phyloP scores from a whole-genome alignment of 2,888 invertebrate genomes.

The Dione juno region DNA sequence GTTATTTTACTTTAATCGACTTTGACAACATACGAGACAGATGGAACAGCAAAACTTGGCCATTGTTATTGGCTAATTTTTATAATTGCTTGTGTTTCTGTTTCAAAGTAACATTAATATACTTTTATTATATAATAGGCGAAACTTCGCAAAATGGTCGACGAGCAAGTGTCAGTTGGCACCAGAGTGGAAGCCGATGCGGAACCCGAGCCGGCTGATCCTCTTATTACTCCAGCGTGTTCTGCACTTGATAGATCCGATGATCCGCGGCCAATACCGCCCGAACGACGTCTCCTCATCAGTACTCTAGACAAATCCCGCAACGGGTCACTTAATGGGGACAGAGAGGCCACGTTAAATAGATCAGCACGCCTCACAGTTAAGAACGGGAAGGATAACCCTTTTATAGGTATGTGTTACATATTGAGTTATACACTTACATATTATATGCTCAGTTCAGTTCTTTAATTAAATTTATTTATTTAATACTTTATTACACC shows the following conservation, averaged over 20 bases:
- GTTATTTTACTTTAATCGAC: conserved; percentile 23
- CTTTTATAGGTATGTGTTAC: conserved; percentile 68
- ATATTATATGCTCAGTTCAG: no score
- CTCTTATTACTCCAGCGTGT: conserved; percentile 81
- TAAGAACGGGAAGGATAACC: conserved; percentile 80
- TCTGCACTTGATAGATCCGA: conserved; percentile 70
- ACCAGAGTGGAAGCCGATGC: conserved; percentile 83
- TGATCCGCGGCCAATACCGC: conserved; percentile 69
- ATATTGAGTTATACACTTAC: no score
- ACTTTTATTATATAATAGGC: conserved; percentile 75
- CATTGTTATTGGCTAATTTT: conserved; percentile 29
- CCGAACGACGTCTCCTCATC: conserved; percentile 73
- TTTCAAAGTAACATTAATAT: not conserved
- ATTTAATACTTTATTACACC: no score
- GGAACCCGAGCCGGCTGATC: conserved; percentile 79
- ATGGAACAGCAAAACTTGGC: conserved; percentile 26
- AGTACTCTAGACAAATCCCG: conserved; percentile 75
- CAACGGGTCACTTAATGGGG: conserved; percentile 74
- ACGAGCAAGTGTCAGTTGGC: conserved; percentile 90
- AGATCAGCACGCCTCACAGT: conserved; percentile 69
- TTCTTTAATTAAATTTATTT: no score
- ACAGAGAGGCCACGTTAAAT: conserved; percentile 75
- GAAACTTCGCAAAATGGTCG: conserved; percentile 94
- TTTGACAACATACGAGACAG: conserved; percentile 20
- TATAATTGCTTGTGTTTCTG: not conserved